phyloP scores from a whole-genome alignment of 2,888 invertebrate genomes.

The Aporophyla nigra region DNA sequence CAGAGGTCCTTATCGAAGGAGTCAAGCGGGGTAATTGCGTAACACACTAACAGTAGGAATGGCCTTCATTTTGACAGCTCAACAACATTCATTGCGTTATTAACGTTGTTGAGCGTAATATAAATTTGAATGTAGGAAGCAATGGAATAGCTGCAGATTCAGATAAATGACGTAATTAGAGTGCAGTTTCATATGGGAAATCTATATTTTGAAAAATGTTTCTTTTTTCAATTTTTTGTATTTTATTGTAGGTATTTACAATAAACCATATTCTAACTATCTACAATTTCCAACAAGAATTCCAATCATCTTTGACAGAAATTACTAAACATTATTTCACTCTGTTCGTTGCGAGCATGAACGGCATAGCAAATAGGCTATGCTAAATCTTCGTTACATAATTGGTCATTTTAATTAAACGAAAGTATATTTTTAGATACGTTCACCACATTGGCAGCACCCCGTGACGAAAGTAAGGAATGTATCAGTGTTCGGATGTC shows the following conservation, averaged over 20 bases:
- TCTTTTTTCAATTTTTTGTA: background rate
- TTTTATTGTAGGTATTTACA: background rate
- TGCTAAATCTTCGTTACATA: background rate
- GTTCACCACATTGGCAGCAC: conserved; percentile 91
- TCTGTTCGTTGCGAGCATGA: background rate
- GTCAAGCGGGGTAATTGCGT: no score
- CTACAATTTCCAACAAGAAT: background rate
- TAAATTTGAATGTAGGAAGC: no score
- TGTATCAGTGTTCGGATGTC: conserved; percentile 76
- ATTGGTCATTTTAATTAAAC: background rate
- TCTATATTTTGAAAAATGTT: no score
- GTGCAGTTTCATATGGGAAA: background rate
- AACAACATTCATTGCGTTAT: no score
- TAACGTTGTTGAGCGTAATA: no score
- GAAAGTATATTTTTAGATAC: conserved; percentile 84
- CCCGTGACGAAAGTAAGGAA: conserved; percentile 79
- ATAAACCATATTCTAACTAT: background rate
- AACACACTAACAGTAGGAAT: no score
- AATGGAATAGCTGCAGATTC: no score
- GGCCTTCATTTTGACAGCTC: no score
- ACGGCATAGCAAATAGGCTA: background rate
- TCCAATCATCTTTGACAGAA: background rate
- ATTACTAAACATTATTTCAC: background rate
- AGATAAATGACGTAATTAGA: no score
- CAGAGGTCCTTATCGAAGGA: background rate